Evolutionary conservation across 2,113 vertebrate species (phyloP).

Genomic region (Malaclemys terrapin): DNA sequence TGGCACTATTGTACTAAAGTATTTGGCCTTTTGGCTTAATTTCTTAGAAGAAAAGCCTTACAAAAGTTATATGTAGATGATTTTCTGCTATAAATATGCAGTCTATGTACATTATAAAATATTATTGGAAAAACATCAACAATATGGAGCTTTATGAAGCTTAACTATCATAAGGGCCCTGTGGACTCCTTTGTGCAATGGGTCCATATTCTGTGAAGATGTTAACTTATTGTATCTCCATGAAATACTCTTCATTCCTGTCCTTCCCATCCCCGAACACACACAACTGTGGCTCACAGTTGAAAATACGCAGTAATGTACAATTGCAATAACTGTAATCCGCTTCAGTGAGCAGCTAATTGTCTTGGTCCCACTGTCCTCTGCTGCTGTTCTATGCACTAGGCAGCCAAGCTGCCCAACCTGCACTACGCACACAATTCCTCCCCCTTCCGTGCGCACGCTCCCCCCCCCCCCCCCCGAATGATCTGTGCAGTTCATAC

Average conservation of each 20-base stretch:
- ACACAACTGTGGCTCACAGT: not conserved
- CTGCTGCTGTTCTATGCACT: not conserved
- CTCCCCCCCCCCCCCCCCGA: too few species aligned
- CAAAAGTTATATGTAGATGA: not conserved
- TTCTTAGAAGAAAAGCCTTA: not conserved
- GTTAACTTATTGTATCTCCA: not conserved
- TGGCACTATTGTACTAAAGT: not conserved
- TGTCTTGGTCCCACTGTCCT: rapidly evolving
- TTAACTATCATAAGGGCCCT: not conserved
- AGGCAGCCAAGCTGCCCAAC: not conserved
- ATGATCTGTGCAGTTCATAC: too few species aligned
- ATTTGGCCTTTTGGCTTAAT: not conserved
- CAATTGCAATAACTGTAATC: not conserved
- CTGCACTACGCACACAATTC: not conserved
- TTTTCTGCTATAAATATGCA: not conserved
- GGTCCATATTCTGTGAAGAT: not conserved
- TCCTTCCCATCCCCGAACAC: not conserved
- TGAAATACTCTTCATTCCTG: not conserved
- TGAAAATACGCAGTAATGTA: not conserved
- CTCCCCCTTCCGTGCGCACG: too few species aligned
- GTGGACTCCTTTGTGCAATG: not conserved
- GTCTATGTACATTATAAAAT: not conserved
- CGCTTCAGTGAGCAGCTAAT: not conserved
- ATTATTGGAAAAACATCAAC: not conserved
- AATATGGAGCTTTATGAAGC: not conserved